Conservation (phyloP, 2,888 invertebrate genomes). For the Frankliniella intonsa region DNA sequence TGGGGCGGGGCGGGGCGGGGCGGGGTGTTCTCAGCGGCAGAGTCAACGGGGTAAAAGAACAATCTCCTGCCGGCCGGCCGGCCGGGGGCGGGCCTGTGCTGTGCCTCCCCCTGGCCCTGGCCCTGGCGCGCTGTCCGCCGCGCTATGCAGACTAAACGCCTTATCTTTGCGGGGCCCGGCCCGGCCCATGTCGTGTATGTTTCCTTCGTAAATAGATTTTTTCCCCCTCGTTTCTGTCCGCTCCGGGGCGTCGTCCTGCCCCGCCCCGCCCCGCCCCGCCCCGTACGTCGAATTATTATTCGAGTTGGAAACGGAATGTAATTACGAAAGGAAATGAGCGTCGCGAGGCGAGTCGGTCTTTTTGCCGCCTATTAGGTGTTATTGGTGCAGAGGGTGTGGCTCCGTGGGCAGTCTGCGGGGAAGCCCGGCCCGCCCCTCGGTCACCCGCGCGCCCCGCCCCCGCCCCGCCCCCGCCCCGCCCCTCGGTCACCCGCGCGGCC, state of each 20-base stretch:
- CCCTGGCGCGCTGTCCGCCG: background rate
- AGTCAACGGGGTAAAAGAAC: too few species aligned
- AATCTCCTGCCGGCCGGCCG: too few species aligned
- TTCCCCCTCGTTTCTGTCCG: background rate
- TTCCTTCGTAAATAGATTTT: background rate
- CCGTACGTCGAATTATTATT: background rate
- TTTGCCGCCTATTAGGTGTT: slow-evolving; percentile 23
- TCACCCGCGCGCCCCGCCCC: background rate
- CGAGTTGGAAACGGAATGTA: background rate
- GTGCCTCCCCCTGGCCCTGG: background rate
- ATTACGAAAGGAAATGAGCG: slow-evolving; percentile 19
- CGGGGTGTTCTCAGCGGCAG: background rate
- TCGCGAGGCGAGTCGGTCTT: slow-evolving; percentile 2
- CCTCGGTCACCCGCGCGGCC: background rate
- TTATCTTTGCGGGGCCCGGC: background rate
- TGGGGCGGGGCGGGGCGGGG: background rate
- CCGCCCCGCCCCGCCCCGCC: background rate
- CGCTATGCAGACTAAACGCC: background rate
- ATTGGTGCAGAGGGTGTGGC: slow-evolving; percentile 10
- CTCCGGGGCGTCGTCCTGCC: background rate
- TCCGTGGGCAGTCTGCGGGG: slow-evolving; percentile 18
- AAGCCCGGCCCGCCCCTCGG: background rate
- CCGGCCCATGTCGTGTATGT: background rate
- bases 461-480: background rate
- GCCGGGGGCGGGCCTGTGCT: too few species aligned